phyloP scores from a whole-genome alignment of 2,888 invertebrate species.

The Strigamia crassipes region DNA sequence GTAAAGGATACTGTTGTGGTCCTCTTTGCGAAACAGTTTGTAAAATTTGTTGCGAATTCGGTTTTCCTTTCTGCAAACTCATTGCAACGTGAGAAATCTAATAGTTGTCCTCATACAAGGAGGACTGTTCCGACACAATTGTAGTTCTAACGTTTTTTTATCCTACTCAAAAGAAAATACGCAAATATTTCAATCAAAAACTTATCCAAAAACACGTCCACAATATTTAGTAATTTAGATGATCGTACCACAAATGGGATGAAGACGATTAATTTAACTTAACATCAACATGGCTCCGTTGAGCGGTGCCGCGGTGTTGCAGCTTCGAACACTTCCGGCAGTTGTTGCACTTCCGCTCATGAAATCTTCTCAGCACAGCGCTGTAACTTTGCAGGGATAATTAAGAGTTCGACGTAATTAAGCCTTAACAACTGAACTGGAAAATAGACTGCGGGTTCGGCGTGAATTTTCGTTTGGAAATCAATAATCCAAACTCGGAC shows the following conservation, averaged over 20 bases:
- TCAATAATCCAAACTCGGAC: no score
- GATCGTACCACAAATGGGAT: slow-evolving; percentile 18
- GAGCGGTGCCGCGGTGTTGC: slow-evolving; percentile 44
- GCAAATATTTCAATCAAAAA: slow-evolving; percentile 19
- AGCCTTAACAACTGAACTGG: no score
- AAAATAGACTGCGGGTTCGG: no score
- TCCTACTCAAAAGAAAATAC: slow-evolving; percentile 40
- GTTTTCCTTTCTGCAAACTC: slow-evolving; percentile 50
- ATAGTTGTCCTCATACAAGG: slow-evolving; percentile 48
- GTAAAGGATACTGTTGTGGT: slow-evolving; percentile 23
- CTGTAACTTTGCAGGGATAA: not conserved
- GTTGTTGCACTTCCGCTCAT: slow-evolving; percentile 3
- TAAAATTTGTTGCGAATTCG: slow-evolving; percentile 42
- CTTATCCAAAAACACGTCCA: not conserved
- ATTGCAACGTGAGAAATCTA: slow-evolving; percentile 49
- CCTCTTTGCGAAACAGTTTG: slow-evolving; percentile 4
- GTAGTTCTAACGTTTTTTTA: not conserved
- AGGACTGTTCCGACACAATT: slow-evolving; percentile 13
- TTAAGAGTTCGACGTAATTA: not conserved
- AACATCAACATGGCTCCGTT: slow-evolving; percentile 45
- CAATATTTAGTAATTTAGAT: not conserved
- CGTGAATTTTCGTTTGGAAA: no score
- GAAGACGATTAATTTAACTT: slow-evolving; percentile 33
- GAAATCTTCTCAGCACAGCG: not conserved
- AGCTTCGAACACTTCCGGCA: slow-evolving; percentile 41